Base-by-base conservation (phyloP, 1,140 invertebrate species). In the Saccostrea echinata region DNA sequence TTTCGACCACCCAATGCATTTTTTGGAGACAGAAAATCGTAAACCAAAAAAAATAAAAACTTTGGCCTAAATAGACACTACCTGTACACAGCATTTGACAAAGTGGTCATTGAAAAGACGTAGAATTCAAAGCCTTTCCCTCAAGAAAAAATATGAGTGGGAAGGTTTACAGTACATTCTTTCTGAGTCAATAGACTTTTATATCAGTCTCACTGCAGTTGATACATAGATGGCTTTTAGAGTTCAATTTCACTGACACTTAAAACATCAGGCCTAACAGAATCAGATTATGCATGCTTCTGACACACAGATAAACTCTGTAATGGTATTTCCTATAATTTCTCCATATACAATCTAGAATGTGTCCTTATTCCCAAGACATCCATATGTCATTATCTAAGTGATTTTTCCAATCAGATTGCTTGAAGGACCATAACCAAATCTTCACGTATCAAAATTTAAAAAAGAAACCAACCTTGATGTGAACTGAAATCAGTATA, bases 401-500 rank as follows among this genome's bases (percentile, higher is more conserved):
- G 27, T 76, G 68, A 76, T 1, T 76, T 68, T 76, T 33, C 27
- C 16, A 16, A 57, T 30, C 11, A 76, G 16, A 76, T 33, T 27
- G 27, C 30, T 11, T 33, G 6, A 30, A 13, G 27, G 24, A 33
- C 27, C 11, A 6, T n/a, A 9, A 64, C 18, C 21, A 18, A 64
- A 64, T 21, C 57, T n/a, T n/a, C 21, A 64, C 16, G 57, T 64
- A 18, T n/a, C 21, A 43, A 43, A 43, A 64, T 21, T 24, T 8
- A 64, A 43, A 43, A 43, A 61, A 76, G 68, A 24, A 33, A 76
- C 30, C 43, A 43, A 76, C 68, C 68, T 76, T 76, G 68, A 76
- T 76, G 68, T 33, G 55, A 61, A 61, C 55, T 61, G 55, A 18
- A 61, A 61, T 61, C 55, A 61, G 13, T 61, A 16, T 61, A 61